Conservation (phyloP, 2,113 vertebrate species). For the Thamnaconus septentrionalis region DNA sequence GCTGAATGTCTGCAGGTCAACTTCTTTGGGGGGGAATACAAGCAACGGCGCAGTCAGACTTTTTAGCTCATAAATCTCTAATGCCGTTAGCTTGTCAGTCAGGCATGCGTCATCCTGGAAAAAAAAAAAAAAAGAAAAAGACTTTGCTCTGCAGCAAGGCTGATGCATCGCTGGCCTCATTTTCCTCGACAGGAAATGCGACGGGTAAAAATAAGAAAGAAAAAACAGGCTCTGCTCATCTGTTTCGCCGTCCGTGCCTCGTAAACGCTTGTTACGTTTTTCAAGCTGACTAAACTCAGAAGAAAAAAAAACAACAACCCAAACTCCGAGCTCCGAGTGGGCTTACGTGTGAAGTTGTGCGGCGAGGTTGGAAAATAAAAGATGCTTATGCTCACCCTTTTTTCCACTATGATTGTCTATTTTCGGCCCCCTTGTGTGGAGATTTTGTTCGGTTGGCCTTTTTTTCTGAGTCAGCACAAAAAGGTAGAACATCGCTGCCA, state of each 20-base stretch:
- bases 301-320: neutral
- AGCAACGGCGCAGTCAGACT: no score
- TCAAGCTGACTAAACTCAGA: no score
- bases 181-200: no score
- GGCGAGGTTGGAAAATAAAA: conserved; percentile 29
- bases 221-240: neutral
- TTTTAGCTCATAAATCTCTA: neutral
- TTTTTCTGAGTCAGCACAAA: conserved; percentile 45
- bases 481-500: conserved; percentile 35
- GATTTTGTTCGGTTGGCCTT: conserved; percentile 40
- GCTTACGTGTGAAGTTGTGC: conserved; percentile 1
- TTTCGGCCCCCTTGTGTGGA: conserved; percentile 28
- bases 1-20: no score
- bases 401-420: conserved; percentile 15
- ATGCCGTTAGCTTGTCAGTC: neutral
- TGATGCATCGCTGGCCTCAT: no score
- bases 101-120: neutral
- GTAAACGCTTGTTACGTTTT: no score
- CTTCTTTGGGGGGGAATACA: no score
- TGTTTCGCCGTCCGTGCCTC: neutral
- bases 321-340: neutral
- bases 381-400: conserved; percentile 21
- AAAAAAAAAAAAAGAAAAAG: neutral
- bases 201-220: no score
- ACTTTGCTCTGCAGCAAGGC: no score